These are phyloP conservation scores for Strigamia maritima DNA, from an alignment of 2,888 invertebrate genomes.

Conservation along the genomic window DNA sequence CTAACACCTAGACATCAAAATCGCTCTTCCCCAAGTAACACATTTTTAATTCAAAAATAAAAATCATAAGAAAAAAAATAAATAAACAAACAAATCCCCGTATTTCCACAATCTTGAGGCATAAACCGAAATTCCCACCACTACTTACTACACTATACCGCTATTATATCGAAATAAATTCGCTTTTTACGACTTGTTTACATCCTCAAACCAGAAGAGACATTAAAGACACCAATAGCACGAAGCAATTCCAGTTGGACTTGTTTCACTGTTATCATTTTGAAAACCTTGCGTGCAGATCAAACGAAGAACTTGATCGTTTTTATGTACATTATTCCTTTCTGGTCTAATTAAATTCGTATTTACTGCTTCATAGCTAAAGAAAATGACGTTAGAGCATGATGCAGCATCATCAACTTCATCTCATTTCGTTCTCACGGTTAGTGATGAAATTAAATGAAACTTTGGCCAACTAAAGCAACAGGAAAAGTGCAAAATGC, in stretches of 20 bases:
- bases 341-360: too few relatives aligned
- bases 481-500: conserved; percentile 13
- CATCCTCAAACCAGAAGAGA: conserved; percentile 10
- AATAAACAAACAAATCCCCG: background rate
- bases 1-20: background rate
- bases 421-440: background rate
- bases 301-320: background rate
- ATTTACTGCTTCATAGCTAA: background rate
- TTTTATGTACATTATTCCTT: too few relatives aligned
- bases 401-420: background rate
- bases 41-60: background rate
- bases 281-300: background rate
- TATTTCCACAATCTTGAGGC: background rate
- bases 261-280: background rate
- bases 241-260: background rate
- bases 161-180: background rate
- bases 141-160: background rate
- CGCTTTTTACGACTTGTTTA: conserved; percentile 17
- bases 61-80: background rate
- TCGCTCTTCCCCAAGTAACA: background rate
- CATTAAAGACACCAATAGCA: background rate
- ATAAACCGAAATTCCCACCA: too few relatives aligned
- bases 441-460: conserved; percentile 9
- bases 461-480: background rate
- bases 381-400: background rate